Evolutionary conservation across 2,113 vertebrate genomes (phyloP), one percentile per base, ranked within the genome.

Genomic region (Spilogale gracilis): DNA sequence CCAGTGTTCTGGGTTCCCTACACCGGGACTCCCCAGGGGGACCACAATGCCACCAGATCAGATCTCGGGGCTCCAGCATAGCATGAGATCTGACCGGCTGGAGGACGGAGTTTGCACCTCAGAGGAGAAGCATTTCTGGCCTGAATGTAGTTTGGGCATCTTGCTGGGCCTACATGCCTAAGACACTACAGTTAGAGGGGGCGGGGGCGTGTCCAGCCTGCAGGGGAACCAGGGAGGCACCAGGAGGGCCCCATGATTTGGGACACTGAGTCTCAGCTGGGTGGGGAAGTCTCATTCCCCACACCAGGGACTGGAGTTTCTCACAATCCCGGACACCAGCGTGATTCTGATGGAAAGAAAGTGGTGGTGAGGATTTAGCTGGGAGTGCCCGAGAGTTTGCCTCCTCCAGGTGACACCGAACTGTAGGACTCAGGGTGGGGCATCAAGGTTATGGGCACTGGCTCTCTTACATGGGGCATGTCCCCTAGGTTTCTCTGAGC

Each of bases 1-100:
- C 18, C 20, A 5, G 54, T 0, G 10, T 16, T 11, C 9, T 9
- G 18, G 25, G 17, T 11, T n/a, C n/a, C 71, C 71, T 2, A 20
- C 9, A 2, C 0, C 2, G 13, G n/a, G 65, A 6, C 65, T 5
- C 14, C 1, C 54, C 4, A 1, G 0, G 25, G 17, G 30, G 52
- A 32, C 38, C 1, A 14, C 0, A 38, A 3, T 21, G 54, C 3
- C 2, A 12, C 38, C 93, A 10, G 20, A 38, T 38, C 25, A 2
- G 21, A 81, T 6, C 43, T 30, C 10, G 4, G 81, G n/a, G 14
- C 4, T 5, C 21, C 50, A 73, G 80, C 78, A 58, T 20, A 61
- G 65, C 38, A 3, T 12, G 80, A 13, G 27, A 27, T 12, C 43
- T 1, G 27, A 65, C 9, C 3, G 1, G 14, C 20, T 6, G 9